Evolutionary conservation across 2,888 invertebrate species (phyloP).

Genomic region (Catocala nupta): DNA sequence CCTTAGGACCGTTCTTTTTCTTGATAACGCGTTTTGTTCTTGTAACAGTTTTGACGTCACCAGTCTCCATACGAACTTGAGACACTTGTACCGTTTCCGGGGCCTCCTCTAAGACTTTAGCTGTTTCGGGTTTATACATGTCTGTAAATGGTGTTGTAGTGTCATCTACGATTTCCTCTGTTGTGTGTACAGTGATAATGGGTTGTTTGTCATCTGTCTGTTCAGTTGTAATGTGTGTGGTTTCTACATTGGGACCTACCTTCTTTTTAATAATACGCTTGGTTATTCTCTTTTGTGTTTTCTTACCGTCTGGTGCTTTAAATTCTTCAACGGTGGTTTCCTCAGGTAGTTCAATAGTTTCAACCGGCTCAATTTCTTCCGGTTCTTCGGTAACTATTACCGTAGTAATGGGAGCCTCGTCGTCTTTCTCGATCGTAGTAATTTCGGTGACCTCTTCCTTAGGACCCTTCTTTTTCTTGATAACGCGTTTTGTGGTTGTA

Average conservation of each 20-base stretch:
- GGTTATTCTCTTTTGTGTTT: constrained; percentile 56
- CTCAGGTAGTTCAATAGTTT: constrained; percentile 65
- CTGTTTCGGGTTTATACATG: constrained; percentile 32
- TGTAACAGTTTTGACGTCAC: constrained; percentile 18
- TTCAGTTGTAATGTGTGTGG: constrained; percentile 49
- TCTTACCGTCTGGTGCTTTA: constrained; percentile 56
- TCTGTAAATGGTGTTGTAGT: constrained; percentile 9
- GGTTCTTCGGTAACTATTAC: constrained; percentile 18
- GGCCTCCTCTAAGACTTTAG: constrained; percentile 37
- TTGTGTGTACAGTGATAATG: constrained; percentile 31
- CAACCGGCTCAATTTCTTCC: constrained; percentile 36
- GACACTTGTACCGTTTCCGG: constrained; percentile 18
- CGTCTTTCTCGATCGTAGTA: constrained; percentile 40
- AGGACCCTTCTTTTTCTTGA: constrained; percentile 56
- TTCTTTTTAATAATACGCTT: constrained; percentile 53
- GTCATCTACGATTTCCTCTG: constrained; percentile 20
- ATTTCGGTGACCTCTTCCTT: constrained; percentile 52
- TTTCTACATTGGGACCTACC: constrained; percentile 48
- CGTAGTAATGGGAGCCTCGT: constrained; percentile 48
- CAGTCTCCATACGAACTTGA: constrained; percentile 19
- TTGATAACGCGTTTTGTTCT: constrained; percentile 28
- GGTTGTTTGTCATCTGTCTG: constrained; percentile 60
- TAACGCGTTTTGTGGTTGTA: constrained; percentile 53
- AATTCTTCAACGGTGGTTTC: constrained; percentile 58
- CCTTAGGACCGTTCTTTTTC: constrained; percentile 52